These are phyloP conservation scores for Lucilia sericata DNA, from an alignment of 1,140 invertebrate species.

Conservation along the genomic window DNA sequence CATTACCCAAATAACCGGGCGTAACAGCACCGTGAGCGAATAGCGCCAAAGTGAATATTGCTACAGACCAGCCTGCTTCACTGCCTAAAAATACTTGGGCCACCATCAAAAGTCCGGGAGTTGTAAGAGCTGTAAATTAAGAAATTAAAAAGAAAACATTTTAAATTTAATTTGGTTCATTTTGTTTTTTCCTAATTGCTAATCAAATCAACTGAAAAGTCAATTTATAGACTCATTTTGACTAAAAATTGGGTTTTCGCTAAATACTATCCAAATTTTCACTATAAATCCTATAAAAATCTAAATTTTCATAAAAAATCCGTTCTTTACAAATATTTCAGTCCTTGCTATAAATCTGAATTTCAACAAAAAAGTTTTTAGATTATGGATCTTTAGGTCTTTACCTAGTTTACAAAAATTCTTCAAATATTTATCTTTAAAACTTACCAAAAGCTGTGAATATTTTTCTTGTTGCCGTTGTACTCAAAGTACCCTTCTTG, in stretches of 20 bases:
- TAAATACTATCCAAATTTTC: no score
- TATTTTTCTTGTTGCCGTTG: constrained; percentile 77
- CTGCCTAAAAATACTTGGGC: constrained; percentile 77
- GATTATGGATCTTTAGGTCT: no score
- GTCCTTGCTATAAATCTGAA: no score
- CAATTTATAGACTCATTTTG: no score
- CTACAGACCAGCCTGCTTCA: constrained; percentile 76
- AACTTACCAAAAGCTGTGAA: constrained; percentile 76
- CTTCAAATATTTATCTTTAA: neutral
- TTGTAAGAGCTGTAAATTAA: constrained; percentile 70
- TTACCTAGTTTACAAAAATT: no score
- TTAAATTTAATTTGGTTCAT: neutral
- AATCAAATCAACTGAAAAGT: no score
- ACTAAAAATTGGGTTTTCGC: no score
- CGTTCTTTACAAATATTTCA: no score
- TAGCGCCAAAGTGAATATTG: constrained; percentile 80
- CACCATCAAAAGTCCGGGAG: constrained; percentile 77
- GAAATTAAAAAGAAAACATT: neutral
- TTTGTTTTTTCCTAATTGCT: no score
- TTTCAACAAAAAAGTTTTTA: no score
- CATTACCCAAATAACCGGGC: constrained; percentile 89
- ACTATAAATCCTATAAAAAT: no score
- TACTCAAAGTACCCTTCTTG: constrained; percentile 74
- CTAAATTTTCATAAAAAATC: no score
- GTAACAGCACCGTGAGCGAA: constrained; percentile 89